Evolutionary conservation across 2,797 vertebrate species (phyloP), one percentile per base, ranked within the genome.

Genomic region (Margarornis squamiger): DNA sequence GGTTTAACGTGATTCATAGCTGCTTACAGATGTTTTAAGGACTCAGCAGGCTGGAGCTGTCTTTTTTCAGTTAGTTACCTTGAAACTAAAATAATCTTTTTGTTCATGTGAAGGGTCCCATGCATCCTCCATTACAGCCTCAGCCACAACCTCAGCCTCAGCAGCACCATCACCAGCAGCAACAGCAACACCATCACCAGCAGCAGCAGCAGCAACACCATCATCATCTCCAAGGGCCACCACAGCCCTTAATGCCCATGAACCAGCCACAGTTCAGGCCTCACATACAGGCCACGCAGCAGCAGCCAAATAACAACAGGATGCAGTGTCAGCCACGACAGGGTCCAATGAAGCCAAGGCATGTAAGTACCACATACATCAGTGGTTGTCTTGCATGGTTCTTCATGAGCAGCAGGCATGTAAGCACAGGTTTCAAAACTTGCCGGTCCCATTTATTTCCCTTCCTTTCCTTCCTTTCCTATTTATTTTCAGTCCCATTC

Each of bases 241-340:
- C 98, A 5, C 98, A 98, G 88, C 98, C 98, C 79, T 98, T 99
- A 96, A 98, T 99, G 98, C 98, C 98, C 85, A 98, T 99, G 87
- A 97, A 98, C 73, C 99, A 99, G 89, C 98, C 98, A n/a, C 98
- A 97, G 91, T 99, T 99, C 97, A 98, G 99, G 94, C 98, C 98
- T 81, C 99, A 98, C 30, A 93, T 98, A 41, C 99, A 98, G 76
- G 91, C 98, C 67, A 94, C 98, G 1, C 99, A 98, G 82, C 98
- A 98, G 27, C 98, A 98, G 67, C 96, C 97, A 87, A 98, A 98
- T 96, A 98, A 96, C 92, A 98, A 96, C 85, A 98, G 98, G 90
- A 98, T 98, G 96, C 99, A 98, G 94, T 99, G 98, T 74, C 97
- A 98, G 46, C 98, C 97, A 7, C 96, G 98, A 30, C 98, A 98